Evolutionary conservation across 2,888 invertebrate genomes (phyloP).

Genomic region (Thecocarcelia acutangulata): DNA sequence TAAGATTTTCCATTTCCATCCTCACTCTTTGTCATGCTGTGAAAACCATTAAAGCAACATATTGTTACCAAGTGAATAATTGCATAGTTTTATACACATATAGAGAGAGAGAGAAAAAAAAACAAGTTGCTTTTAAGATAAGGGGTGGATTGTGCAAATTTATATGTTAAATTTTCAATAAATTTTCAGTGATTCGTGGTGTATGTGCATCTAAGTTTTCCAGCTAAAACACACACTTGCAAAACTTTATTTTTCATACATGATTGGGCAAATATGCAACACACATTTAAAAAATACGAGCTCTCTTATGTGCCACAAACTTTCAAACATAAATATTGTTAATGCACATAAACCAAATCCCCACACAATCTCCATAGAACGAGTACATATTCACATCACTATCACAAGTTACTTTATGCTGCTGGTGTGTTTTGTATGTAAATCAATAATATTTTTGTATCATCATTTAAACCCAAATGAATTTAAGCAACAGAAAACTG

Average conservation of each 20-base stretch:
- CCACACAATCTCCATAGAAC: constrained; percentile 13
- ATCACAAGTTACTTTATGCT: constrained; percentile 5
- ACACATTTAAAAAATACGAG: constrained; percentile 1
- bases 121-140: constrained; percentile 8
- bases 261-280: constrained; percentile 37
- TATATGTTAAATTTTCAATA: constrained; percentile 1
- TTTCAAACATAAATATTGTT: constrained; percentile 29
- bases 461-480: constrained; percentile 56
- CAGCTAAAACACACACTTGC: not conserved
- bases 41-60: constrained; percentile 26
- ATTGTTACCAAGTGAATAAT: constrained; percentile 46
- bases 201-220: not conserved
- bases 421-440: constrained; percentile 48
- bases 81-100: constrained; percentile 13
- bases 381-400: constrained; percentile 3
- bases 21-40: not conserved
- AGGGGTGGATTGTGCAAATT: not conserved
- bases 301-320: constrained; percentile 20
- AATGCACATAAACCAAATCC: constrained; percentile 17
- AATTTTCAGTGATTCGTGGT: constrained; percentile 20
- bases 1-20: constrained; percentile 12
- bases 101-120: not conserved
- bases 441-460: constrained; percentile 61
- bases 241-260: constrained; percentile 36
- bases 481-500: constrained; percentile 37